Base-by-base conservation (phyloP, 2,113 vertebrate genomes). In the Vicugna pacos region DNA sequence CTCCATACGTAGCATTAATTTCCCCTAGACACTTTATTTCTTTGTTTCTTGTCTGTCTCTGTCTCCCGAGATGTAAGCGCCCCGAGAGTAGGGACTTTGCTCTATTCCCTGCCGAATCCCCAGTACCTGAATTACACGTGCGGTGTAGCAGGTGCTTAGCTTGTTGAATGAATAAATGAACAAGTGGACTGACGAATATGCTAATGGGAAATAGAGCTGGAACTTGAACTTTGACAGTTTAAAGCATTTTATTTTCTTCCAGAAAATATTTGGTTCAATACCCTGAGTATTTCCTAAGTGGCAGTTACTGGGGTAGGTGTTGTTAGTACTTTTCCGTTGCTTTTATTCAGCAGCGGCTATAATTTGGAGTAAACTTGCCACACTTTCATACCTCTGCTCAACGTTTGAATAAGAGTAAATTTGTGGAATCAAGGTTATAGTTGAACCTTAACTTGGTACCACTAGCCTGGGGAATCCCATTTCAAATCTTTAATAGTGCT, bases 381-480 rank as follows among this genome's bases (percentile, higher is more conserved):
- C 5, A 38, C 22, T 93, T 86, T 72, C 5, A 64, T 89, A 60
- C 32, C 20, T 97, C 73, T 65, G 89, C 93, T 73, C 19, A 54
- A 8, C 17, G 50, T 92, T 35, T 67, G 11, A 88, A 38, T 75
- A 70, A 91, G 67, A 64, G 11, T 69, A 65, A 28, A 83, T 93
- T 90, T 93, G 38, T 96, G 65, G 60, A 54, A 42, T 93, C 60
- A 88, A 65, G 50, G 30, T 83, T 86, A 65, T 82, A 65, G 22
- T 79, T 95, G 46, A 89, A 0, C 46, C 12, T 81, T 93, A 76
- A 38, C 16, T 30, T 4, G 88, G 67, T 64, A 86, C 62, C 5
- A 58, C 24, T 95, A 89, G 67, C 30, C 48, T 76, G 32, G 50
- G 46, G 28, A 91, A 72, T 89, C 28, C 82, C 62, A 90, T 89